These are phyloP conservation scores for Pedionomus torquatus DNA, from an alignment of 2,113 vertebrate species.

Conservation along the genomic window DNA sequence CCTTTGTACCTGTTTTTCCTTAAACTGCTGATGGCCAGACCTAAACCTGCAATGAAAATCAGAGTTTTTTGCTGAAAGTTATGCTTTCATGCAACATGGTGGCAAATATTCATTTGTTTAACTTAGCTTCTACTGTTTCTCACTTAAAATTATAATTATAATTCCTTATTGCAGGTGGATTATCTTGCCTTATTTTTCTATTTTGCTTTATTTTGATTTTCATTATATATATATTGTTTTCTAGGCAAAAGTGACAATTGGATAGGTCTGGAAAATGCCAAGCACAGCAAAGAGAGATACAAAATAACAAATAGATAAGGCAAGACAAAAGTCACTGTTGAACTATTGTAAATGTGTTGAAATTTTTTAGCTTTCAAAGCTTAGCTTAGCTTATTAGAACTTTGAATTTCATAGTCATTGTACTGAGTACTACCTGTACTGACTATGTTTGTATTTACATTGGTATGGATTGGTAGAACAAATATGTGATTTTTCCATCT, in stretches of 20 bases:
- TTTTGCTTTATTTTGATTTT: neutral
- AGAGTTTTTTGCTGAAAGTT: neutral
- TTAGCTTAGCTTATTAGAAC: neutral
- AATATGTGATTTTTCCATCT: neutral
- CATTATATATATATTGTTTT: neutral
- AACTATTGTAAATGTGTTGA: neutral
- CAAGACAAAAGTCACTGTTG: neutral
- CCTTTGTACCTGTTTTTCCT: neutral
- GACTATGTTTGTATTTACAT: neutral
- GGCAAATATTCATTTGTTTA: neutral
- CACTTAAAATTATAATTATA: neutral
- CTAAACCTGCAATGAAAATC: neutral
- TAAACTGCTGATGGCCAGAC: neutral
- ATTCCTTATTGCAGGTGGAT: neutral
- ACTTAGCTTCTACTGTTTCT: neutral
- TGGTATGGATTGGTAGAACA: neutral
- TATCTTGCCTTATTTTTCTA: neutral
- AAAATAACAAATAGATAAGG: neutral
- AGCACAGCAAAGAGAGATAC: neutral
- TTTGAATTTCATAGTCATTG: neutral
- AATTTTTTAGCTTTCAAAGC: neutral
- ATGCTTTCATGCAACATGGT: neutral
- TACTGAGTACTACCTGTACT: neutral
- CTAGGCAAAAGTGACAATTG: neutral
- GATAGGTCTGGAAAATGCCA: neutral